These are phyloP conservation scores for Microhierax caerulescens DNA, from an alignment of 2,797 vertebrate species.

Conservation along the genomic window DNA sequence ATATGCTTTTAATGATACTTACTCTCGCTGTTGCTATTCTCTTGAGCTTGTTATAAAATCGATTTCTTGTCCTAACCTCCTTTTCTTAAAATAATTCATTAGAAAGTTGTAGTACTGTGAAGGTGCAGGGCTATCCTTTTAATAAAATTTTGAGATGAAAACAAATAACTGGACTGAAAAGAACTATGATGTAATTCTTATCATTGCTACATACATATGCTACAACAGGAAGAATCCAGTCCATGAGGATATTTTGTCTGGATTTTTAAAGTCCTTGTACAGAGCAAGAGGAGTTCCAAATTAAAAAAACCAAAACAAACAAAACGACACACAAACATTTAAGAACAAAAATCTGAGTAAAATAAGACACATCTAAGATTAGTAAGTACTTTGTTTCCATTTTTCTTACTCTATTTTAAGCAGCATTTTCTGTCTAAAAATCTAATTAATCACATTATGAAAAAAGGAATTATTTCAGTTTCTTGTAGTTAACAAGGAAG, in stretches of 20 bases:
- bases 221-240: background rate
- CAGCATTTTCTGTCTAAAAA: background rate
- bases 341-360: background rate
- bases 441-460: background rate
- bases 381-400: background rate
- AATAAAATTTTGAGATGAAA: background rate
- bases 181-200: background rate
- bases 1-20: background rate
- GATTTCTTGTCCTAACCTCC: background rate
- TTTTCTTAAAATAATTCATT: background rate
- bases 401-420: background rate
- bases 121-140: background rate
- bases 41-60: background rate
- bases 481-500: background rate
- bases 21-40: background rate
- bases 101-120: background rate
- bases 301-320: background rate
- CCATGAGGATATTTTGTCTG: background rate
- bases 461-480: background rate
- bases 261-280: background rate
- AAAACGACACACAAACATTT: background rate
- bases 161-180: background rate
- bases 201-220: background rate
- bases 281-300: background rate
- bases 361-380: background rate